Conservation (phyloP, 2,888 invertebrate species). For the Timandra comae region DNA sequence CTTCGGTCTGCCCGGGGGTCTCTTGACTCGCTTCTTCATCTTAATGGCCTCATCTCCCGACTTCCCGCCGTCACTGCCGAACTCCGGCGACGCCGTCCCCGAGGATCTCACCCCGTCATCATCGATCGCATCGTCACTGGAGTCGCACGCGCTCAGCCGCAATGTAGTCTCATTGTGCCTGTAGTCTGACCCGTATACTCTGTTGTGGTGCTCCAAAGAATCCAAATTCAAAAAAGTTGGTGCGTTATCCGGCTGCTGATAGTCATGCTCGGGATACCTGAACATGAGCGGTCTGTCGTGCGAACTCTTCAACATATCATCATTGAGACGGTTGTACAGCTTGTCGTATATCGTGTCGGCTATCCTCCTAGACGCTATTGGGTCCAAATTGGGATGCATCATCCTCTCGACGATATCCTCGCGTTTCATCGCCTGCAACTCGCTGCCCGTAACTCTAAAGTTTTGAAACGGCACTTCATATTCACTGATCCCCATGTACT, state of each 20-base stretch:
- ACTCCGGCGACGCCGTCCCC: slow-evolving; percentile 60
- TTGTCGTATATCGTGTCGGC: slow-evolving; percentile 55
- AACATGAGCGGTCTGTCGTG: slow-evolving; percentile 35
- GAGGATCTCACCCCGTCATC: slow-evolving; percentile 56
- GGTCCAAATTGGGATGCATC: slow-evolving; percentile 49
- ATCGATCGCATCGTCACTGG: slow-evolving; percentile 65
- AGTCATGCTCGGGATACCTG: slow-evolving; percentile 50
- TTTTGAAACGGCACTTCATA: slow-evolving; percentile 62
- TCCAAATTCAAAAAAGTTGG: slow-evolving; percentile 61
- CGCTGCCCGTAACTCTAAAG: slow-evolving; percentile 55
- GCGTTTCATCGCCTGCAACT: slow-evolving; percentile 50
- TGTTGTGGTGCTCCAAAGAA: slow-evolving; percentile 49
- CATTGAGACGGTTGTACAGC: slow-evolving; percentile 49
- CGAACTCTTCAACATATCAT: slow-evolving; percentile 37
- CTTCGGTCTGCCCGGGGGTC: slow-evolving; percentile 75
- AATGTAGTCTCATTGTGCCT: slow-evolving; percentile 49
- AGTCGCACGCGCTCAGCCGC: slow-evolving; percentile 44
- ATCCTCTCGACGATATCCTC: slow-evolving; percentile 56
- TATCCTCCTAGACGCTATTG: slow-evolving; percentile 39
- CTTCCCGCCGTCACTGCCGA: slow-evolving; percentile 63
- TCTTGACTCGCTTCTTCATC: slow-evolving; percentile 54
- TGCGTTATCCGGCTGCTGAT: slow-evolving; percentile 36
- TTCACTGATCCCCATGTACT: slow-evolving; percentile 51
- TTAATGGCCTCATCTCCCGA: slow-evolving; percentile 69
- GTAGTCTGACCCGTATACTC: slow-evolving; percentile 49